A percentile compares a stretch with the other conserved stretches of the same genome.
phyloP scores from a whole-genome alignment of 2,888 invertebrate species.

The Callyntrura guangdongensis region DNA sequence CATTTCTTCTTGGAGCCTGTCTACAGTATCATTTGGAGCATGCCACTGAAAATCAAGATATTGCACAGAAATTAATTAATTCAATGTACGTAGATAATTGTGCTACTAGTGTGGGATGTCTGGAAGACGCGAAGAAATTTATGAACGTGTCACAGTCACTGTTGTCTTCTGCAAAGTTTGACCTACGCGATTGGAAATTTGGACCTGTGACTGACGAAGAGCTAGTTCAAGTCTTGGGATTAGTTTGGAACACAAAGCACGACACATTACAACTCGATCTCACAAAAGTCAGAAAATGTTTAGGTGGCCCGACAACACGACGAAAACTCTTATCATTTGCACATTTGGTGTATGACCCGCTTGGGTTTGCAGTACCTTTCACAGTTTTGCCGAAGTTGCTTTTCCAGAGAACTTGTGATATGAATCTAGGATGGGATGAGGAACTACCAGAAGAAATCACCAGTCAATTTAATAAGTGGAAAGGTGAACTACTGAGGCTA shows the following conservation, averaged over 20 bases:
- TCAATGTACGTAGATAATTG: not conserved
- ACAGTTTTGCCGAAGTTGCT: not conserved
- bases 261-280: not conserved
- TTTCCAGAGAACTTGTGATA: not conserved
- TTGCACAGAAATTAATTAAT: too few relatives aligned
- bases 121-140: not conserved
- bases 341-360: too few relatives aligned
- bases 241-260: not conserved
- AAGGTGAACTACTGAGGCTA: not conserved
- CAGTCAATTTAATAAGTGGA: not conserved
- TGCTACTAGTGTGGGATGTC: not conserved
- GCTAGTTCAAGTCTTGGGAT: not conserved
- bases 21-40: not conserved
- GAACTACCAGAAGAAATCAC: not conserved
- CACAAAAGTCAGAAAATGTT: not conserved
- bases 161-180: not conserved
- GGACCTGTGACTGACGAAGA: not conserved
- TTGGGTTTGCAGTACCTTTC: too few relatives aligned
- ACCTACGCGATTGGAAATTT: not conserved
- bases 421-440: not conserved
- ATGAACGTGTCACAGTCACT: not conserved
- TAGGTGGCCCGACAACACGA: not conserved
- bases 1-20: slow-evolving; percentile 25
- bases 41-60: too few relatives aligned
- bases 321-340: too few relatives aligned